Evolutionary conservation across 2,888 invertebrate species (phyloP), one percentile per base, ranked within the genome.

Genomic region (Gonocerus acuteangulatus): DNA sequence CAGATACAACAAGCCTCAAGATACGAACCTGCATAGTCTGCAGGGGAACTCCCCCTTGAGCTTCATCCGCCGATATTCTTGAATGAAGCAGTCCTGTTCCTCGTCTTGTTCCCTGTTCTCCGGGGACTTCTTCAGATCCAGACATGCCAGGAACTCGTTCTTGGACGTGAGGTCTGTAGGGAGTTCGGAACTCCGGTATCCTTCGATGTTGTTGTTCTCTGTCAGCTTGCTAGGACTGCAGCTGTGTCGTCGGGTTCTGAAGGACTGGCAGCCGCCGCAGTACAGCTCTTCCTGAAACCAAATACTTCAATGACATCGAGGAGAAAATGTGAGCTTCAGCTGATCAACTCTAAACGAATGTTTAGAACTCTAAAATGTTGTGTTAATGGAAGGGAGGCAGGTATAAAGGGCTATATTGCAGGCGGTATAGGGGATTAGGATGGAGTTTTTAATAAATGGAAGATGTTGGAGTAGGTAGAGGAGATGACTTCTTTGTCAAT

Each of bases 11-110:
- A n/a, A n/a, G n/a, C n/a, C n/a, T n/a, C n/a, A n/a, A n/a, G n/a
- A n/a, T n/a, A n/a, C n/a, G n/a, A n/a, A 52, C 52, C 52, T 52
- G 52, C 52, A 52, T n/a, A 93, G 77, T 63, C 91, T 81, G 73
- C 95, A 95, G 0, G 92, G 90, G 71, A 92, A 93, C 71, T 91
- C 90, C 0, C 92, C 91, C 36, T 89, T 84, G 48, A 89, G 73
- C 71, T 92, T 92, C 91, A 92, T 91, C 68, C 86, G 83, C n/a
- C 90, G 79, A 69, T 91, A 89, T 69, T 89, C 89, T 0, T 87
- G 85, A 1, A 89, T 87, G 69, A 89, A 89, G 36, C 84, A 82
- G 71, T 91, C 90, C 72, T 91, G 90, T 0, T 85, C 83, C 72
- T 90, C 90, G 71, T 89, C 84, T 49, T 80, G 79, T 64, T 77